phyloP scores from a whole-genome alignment of 2,113 vertebrate species.

The Thunnus maccoyii region DNA sequence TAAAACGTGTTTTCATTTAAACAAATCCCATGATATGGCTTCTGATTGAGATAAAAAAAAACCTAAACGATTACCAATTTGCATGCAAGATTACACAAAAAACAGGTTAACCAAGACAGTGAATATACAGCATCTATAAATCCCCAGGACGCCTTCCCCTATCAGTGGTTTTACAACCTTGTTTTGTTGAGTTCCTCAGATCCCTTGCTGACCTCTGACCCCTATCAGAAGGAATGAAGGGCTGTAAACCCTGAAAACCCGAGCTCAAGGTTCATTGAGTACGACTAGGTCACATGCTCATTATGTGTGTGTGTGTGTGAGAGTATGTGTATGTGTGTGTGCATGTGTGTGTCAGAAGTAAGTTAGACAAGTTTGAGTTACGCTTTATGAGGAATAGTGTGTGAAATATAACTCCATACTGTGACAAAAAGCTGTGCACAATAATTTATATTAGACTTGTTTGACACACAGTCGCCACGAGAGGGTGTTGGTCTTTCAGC shows the following conservation, averaged over 20 bases:
- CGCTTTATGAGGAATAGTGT: constrained; percentile 46
- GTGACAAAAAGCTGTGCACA: constrained; percentile 41
- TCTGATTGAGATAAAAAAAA: neutral
- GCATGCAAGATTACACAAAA: constrained; percentile 38
- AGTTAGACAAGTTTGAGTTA: constrained; percentile 23
- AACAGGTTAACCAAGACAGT: constrained; percentile 5
- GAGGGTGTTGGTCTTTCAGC: constrained; percentile 55
- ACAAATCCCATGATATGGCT: neutral
- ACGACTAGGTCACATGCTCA: constrained; percentile 72
- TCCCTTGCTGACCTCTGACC: constrained; percentile 69
- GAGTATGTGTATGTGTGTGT: neutral
- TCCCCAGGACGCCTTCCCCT: constrained; percentile 39
- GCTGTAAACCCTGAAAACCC: constrained; percentile 77
- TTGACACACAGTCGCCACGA: constrained; percentile 27
- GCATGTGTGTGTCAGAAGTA: constrained; percentile 40
- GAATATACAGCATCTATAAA: constrained; percentile 71
- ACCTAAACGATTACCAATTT: constrained; percentile 20
- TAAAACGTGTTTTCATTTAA: neutral
- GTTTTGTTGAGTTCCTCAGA: constrained; percentile 76
- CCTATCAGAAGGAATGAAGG: constrained; percentile 69
- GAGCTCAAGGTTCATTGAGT: constrained; percentile 76
- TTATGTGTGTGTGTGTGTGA: constrained; percentile 20
- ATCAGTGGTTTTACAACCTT: constrained; percentile 80
- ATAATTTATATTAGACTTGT: constrained; percentile 24
- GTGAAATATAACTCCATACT: constrained; percentile 40